phyloP scores from a whole-genome alignment of 2,113 vertebrate genomes.

The Fulmarus glacialis region DNA sequence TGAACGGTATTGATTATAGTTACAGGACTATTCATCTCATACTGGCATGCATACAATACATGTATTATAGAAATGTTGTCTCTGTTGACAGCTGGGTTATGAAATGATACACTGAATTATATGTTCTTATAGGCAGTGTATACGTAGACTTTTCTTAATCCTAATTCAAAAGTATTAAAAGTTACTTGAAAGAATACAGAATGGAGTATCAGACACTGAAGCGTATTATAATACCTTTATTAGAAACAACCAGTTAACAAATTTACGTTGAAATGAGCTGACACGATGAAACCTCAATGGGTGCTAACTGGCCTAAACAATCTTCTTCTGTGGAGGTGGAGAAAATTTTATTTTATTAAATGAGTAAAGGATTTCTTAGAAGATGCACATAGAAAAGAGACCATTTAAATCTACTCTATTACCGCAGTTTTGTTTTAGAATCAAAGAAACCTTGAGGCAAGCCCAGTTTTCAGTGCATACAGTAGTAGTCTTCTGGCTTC shows the following conservation, averaged over 20 bases:
- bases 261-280: slow-evolving; percentile 21
- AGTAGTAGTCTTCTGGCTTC: background rate
- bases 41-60: slow-evolving; percentile 50
- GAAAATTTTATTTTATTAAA: background rate
- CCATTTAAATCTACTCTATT: background rate
- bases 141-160: slow-evolving; percentile 51
- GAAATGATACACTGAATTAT: slow-evolving; percentile 59
- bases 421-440: background rate
- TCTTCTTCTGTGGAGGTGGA: background rate
- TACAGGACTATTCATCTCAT: slow-evolving; percentile 64
- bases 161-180: slow-evolving; percentile 44
- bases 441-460: background rate
- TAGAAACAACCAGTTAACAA: slow-evolving; percentile 30
- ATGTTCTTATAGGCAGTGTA: slow-evolving; percentile 35
- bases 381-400: background rate
- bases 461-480: background rate
- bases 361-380: background rate
- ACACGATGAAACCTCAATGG: background rate
- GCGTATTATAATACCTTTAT: background rate
- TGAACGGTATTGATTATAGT: slow-evolving; percentile 69
- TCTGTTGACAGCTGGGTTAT: slow-evolving; percentile 63
- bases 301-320: background rate
- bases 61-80: slow-evolving; percentile 52
- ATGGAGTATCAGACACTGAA: background rate
- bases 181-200: slow-evolving; percentile 49